Evolutionary conservation across 64 coral and sea anemone species (phyloP), one percentile per base, ranked within the genome.

Genomic region (Montipora foliosa): DNA sequence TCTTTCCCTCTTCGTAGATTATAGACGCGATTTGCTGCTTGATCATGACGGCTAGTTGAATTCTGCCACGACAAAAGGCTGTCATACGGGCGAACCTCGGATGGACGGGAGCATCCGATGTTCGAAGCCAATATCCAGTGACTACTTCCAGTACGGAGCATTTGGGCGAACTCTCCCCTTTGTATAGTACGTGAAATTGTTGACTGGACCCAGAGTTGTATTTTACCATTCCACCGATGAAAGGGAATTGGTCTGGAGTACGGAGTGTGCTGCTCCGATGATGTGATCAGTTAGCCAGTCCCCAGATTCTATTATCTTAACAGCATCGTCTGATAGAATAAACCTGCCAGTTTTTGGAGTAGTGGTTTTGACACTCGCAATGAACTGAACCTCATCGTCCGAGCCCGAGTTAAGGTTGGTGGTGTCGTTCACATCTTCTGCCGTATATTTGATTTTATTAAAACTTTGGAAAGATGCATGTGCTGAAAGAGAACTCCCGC

Each of bases 201-300:
- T 14, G 47, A 49, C 25, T 20, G 91, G 25, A 24, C 82, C 91
- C 73, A 93, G 74, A n/a, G 84, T 49, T n/a, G 91, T 77, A 48
- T 93, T 77, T 84, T 93, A 29, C 91, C 44, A 93, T 67, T 49
- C 91, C 91, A 87, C 75, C 25, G 24, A 72, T 47, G 47, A 15
- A 45, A n/a, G 74, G 82, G 53, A 29, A 29, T 29, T 29, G 53
- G 53, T 57, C 53, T 57, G 53, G 10, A 57, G 53, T 57, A 2
- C 53, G 53, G 1, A 57, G 1, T 57, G 53, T 57, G 53, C 53
- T 57, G 53, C 53, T 57, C 53, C 2, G 53, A 57, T 57, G 53
- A 57, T 57, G 53, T 57, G 2, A 57, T 57, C 53, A 57, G 53
- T 57, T 57, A 57, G 53, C 53, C 53, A 57, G 53, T 57, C 53